Evolutionary conservation across 92 coral and sea anemone genomes (phyloP).

Genomic region (Porites divaricata): DNA sequence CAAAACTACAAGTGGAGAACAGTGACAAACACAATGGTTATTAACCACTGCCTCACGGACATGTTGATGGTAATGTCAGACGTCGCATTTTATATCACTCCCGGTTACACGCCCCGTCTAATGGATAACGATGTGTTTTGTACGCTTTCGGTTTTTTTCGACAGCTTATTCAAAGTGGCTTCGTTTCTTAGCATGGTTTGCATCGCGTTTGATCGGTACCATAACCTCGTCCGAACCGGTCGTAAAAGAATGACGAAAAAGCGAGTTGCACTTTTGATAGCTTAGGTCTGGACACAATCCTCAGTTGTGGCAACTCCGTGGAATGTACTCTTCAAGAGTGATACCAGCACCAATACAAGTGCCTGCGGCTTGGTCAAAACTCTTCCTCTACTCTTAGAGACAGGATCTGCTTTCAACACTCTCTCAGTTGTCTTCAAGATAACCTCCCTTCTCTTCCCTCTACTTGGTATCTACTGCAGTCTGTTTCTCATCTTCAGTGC

Average conservation of each 20-base stretch:
- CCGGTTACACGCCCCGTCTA: constrained; percentile 34
- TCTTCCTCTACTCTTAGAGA: constrained; percentile 52
- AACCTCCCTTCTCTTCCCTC: constrained; percentile 60
- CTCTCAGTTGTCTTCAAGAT: constrained; percentile 49
- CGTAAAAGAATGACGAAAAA: constrained; percentile 53
- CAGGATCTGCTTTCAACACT: constrained; percentile 35
- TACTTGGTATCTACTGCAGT: constrained; percentile 37
- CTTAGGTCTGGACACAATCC: constrained; percentile 68
- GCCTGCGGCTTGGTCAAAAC: constrained; percentile 4
- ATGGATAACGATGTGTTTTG: constrained; percentile 35
- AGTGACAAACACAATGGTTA: constrained; percentile 67
- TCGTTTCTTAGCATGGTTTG: constrained; percentile 71
- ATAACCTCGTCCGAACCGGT: constrained; percentile 57
- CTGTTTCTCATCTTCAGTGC: constrained; percentile 55
- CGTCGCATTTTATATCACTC: constrained; percentile 51
- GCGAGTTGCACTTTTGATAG: constrained; percentile 37
- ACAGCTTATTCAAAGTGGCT: constrained; percentile 64
- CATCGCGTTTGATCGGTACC: constrained; percentile 72
- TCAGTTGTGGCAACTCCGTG: constrained; percentile 65
- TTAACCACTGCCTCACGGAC: constrained; percentile 79
- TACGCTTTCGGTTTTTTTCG: constrained; percentile 44
- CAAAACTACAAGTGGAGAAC: constrained; percentile 81
- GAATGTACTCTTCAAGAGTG: constrained; percentile 27
- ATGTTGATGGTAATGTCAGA: constrained; percentile 61
- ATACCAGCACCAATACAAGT: constrained; percentile 10